Percentiles rank a stretch among this genome's conserved stretches.
Conservation (phyloP, 2,113 vertebrate species). For the Poeciliopsis retropinna region DNA sequence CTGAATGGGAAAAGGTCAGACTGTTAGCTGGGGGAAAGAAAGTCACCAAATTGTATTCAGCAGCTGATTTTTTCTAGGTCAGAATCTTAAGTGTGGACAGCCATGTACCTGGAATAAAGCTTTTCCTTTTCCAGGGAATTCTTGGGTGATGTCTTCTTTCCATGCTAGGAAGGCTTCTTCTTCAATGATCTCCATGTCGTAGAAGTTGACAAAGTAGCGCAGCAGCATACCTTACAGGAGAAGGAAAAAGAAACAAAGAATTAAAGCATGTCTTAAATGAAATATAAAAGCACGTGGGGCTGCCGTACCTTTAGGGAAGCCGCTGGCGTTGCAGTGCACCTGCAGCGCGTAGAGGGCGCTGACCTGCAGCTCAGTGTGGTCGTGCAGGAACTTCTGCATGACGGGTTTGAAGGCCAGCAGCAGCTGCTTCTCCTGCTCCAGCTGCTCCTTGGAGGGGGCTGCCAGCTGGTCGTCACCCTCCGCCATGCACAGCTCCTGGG, state of each 20-base stretch:
- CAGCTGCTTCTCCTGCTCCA: constrained; percentile 96
- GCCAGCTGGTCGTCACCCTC: constrained; percentile 90
- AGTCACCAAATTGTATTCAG: too few relatives aligned
- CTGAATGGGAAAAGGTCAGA: too few relatives aligned
- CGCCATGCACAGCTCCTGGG: constrained; percentile 86
- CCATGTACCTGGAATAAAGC: constrained; percentile 95
- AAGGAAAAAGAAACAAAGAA: neutral
- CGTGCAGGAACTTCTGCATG: constrained; percentile 99
- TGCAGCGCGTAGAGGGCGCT: constrained; percentile 96
- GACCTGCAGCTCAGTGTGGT: constrained; percentile 97
- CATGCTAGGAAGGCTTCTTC: constrained; percentile 99
- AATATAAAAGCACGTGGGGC: neutral
- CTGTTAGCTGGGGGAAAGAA: too few relatives aligned
- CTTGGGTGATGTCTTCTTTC: constrained; percentile 99
- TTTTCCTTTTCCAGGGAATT: constrained; percentile 99
- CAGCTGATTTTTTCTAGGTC: too few relatives aligned
- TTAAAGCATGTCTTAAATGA: neutral
- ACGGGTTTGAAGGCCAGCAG: constrained; percentile 97
- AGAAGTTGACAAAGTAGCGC: constrained; percentile 98
- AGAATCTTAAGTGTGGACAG: neutral
- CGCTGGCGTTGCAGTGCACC: constrained; percentile 95
- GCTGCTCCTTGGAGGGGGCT: constrained; percentile 92
- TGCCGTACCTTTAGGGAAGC: constrained; percentile 92
- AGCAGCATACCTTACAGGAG: constrained; percentile 91
- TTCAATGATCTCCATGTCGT: constrained; percentile 99